Evolutionary conservation across 2,797 vertebrate genomes (phyloP).

Genomic region (Cyprinodon diabolis): DNA sequence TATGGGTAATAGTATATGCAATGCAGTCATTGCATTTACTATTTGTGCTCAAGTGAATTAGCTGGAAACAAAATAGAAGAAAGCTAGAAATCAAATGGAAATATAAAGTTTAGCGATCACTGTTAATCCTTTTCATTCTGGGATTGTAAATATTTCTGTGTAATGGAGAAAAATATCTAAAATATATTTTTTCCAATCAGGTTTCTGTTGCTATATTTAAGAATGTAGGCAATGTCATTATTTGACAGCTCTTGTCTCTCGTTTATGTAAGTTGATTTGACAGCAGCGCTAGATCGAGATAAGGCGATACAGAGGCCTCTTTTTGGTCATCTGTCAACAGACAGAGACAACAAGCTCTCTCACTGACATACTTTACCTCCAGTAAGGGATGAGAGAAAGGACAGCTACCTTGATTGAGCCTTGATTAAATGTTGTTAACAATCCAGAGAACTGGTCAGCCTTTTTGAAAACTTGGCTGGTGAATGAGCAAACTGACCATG

Average conservation of each 20-base stretch:
- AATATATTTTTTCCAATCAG: not conserved
- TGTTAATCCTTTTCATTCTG: not conserved
- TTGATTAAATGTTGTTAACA: constrained; percentile 85
- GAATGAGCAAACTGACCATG: constrained; percentile 20
- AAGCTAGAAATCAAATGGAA: constrained; percentile 59
- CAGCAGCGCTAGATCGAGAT: constrained; percentile 84
- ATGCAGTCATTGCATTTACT: constrained; percentile 62
- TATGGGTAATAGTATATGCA: constrained; percentile 69
- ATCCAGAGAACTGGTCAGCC: constrained; percentile 60
- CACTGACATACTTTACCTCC: constrained; percentile 80
- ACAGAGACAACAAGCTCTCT: constrained; percentile 75
- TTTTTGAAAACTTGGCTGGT: constrained; percentile 39
- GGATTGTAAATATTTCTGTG: no score
- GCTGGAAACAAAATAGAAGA: constrained; percentile 56
- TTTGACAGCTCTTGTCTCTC: constrained; percentile 42
- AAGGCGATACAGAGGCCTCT: constrained; percentile 81
- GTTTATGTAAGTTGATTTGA: constrained; percentile 81
- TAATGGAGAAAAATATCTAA: no score
- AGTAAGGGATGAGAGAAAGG: constrained; percentile 68
- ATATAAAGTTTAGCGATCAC: constrained; percentile 12
- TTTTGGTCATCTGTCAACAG: constrained; percentile 83
- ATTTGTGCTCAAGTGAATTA: constrained; percentile 71
- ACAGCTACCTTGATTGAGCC: constrained; percentile 81
- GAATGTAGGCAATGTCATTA: constrained; percentile 28
- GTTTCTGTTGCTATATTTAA: constrained; percentile 13